A percentile compares a stretch with the other conserved stretches of the same genome.
These are phyloP conservation scores for Philhelius pedissequus DNA, from an alignment of 2,888 invertebrate species.

Conservation along the genomic window DNA sequence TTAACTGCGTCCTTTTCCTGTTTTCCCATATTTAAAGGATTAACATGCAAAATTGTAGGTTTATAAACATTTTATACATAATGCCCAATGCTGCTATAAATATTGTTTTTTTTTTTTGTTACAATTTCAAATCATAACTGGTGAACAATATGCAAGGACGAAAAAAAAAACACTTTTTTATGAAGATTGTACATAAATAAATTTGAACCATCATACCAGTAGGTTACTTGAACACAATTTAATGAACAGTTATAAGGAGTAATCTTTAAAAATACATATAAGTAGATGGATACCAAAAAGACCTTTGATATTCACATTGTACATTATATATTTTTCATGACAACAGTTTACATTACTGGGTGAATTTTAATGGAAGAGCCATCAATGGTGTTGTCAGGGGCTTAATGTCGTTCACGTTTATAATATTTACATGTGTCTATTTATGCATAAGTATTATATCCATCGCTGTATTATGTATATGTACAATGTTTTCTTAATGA, in stretches of 20 bases:
- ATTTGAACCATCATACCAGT: background rate
- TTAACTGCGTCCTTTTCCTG: background rate
- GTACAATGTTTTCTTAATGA: background rate
- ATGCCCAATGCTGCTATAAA: background rate
- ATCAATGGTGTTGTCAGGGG: background rate
- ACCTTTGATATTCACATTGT: background rate
- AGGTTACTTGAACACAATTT: background rate
- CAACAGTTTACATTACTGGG: background rate
- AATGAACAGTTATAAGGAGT: background rate
- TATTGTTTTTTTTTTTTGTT: background rate
- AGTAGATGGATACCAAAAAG: background rate
- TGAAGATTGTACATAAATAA: background rate
- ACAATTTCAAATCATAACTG: background rate
- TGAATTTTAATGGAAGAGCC: background rate
- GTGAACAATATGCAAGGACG: too few species aligned
- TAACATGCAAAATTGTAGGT: background rate
- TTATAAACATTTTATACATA: background rate
- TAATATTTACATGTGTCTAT: background rate
- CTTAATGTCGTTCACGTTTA: background rate
- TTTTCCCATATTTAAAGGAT: background rate
- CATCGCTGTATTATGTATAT: background rate
- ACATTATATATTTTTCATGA: background rate
- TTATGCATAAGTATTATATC: background rate
- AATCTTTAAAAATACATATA: too few species aligned
- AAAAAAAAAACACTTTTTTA: background rate